Evolutionary conservation across 2,113 vertebrate genomes (phyloP).

Genomic region (Chrysochloris asiatica): DNA sequence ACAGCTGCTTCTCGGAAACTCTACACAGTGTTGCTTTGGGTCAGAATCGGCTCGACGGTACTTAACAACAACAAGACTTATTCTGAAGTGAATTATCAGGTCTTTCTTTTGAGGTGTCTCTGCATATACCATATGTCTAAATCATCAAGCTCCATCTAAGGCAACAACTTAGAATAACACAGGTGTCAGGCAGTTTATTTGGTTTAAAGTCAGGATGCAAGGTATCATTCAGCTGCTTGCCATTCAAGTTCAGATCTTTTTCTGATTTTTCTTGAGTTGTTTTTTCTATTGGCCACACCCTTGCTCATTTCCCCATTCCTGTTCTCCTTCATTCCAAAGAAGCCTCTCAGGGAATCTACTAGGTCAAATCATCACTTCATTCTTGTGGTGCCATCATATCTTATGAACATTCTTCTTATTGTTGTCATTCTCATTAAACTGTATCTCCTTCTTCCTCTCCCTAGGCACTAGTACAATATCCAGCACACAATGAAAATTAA

Average conservation of each 20-base stretch:
- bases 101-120: not conserved
- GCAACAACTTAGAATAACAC: not conserved
- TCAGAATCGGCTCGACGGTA: too few species aligned
- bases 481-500: not conserved
- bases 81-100: not conserved
- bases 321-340: not conserved
- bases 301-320: not conserved
- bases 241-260: not conserved
- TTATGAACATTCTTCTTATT: not conserved
- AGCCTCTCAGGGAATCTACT: not conserved
- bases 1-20: too few species aligned
- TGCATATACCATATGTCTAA: not conserved
- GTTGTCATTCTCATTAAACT: not conserved
- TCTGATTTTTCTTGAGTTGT: not conserved
- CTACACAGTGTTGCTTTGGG: too few species aligned
- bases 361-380: not conserved
- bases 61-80: too few species aligned
- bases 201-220: not conserved
- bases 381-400: too few species aligned
- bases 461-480: not conserved
- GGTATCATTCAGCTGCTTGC: too few species aligned
- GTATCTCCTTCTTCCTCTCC: not conserved
- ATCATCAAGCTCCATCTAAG: not conserved
- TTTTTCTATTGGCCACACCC: not conserved
- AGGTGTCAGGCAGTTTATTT: not conserved